A percentile compares a stretch with the other conserved stretches of the same genome.
Conservation (phyloP, 2,797 vertebrate species). For the Ctenopoma multispine region DNA sequence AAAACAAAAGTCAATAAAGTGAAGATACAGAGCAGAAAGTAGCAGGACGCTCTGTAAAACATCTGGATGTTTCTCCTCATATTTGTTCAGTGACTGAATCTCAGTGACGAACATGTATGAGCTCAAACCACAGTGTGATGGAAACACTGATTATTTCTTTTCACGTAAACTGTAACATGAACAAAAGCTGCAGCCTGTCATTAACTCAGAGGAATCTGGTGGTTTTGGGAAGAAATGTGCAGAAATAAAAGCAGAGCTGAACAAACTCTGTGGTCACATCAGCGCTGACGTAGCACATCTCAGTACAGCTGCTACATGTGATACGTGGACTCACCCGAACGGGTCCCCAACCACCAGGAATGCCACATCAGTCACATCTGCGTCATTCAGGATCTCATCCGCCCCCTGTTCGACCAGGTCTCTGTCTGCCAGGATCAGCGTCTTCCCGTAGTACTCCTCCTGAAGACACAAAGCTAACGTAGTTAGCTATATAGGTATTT, state of each 20-base stretch:
- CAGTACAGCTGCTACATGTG: not conserved
- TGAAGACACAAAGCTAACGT: constrained; percentile 69
- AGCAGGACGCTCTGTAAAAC: too few relatives aligned
- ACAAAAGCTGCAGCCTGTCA: constrained; percentile 52
- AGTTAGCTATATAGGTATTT: too few relatives aligned
- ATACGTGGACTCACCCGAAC: constrained; percentile 88
- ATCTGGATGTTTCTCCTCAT: too few relatives aligned
- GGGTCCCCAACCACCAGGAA: constrained; percentile 97
- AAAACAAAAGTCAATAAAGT: too few relatives aligned
- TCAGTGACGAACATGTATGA: too few relatives aligned
- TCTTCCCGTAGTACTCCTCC: constrained; percentile 94
- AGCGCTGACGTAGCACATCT: constrained; percentile 31
- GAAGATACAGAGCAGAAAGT: too few relatives aligned
- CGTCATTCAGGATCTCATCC: constrained; percentile 91
- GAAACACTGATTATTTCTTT: not conserved
- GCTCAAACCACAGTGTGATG: not conserved
- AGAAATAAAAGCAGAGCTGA: constrained; percentile 21
- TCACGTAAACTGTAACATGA: constrained; percentile 21
- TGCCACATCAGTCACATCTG: constrained; percentile 88
- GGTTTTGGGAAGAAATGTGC: constrained; percentile 44
- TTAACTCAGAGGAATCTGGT: constrained; percentile 56
- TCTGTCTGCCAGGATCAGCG: constrained; percentile 93
- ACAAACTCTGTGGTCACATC: constrained; percentile 39
- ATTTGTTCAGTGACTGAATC: too few relatives aligned
- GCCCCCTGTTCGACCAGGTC: constrained; percentile 94